A percentile compares a stretch with the other conserved stretches of the same genome.
Evolutionary conservation across 1,140 invertebrate genomes (phyloP).

Genomic region (Trissolcus basalis): DNA sequence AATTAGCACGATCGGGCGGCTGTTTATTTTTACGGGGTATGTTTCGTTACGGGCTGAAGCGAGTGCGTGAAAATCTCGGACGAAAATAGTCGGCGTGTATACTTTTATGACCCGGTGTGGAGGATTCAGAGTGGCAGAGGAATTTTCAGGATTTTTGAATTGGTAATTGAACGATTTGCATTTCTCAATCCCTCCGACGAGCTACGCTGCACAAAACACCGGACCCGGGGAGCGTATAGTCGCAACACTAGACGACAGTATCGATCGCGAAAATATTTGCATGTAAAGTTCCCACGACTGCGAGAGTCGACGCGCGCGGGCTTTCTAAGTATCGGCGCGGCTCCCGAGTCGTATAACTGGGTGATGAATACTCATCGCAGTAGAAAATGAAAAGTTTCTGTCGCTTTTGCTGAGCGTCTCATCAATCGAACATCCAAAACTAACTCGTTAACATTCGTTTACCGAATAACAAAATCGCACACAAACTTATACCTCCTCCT

Average conservation of each 20-base stretch:
- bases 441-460: slow-evolving; percentile 42
- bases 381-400: slow-evolving; percentile 38
- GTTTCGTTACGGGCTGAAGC: not conserved
- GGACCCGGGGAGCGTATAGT: slow-evolving; percentile 28
- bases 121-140: not conserved
- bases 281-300: slow-evolving; percentile 54
- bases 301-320: slow-evolving; percentile 5
- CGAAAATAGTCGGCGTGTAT: slow-evolving; percentile 15
- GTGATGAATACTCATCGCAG: slow-evolving; percentile 51
- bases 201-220: slow-evolving; percentile 40
- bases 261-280: slow-evolving; percentile 60
- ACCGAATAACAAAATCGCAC: slow-evolving; percentile 16
- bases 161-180: slow-evolving; percentile 56
- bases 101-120: slow-evolving; percentile 23
- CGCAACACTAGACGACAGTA: slow-evolving; percentile 53
- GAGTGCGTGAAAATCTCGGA: not conserved
- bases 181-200: slow-evolving; percentile 35
- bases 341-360: slow-evolving; percentile 31
- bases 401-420: slow-evolving; percentile 6
- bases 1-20: no score
- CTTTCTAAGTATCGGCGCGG: slow-evolving; percentile 38
- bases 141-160: slow-evolving; percentile 54
- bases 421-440: slow-evolving; percentile 25
- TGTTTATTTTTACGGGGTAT: no score
- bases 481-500: not conserved